Evolutionary conservation across 2,888 invertebrate genomes (phyloP), one percentile per base, ranked within the genome.

Genomic region (Omphaloscelis lunosa): DNA sequence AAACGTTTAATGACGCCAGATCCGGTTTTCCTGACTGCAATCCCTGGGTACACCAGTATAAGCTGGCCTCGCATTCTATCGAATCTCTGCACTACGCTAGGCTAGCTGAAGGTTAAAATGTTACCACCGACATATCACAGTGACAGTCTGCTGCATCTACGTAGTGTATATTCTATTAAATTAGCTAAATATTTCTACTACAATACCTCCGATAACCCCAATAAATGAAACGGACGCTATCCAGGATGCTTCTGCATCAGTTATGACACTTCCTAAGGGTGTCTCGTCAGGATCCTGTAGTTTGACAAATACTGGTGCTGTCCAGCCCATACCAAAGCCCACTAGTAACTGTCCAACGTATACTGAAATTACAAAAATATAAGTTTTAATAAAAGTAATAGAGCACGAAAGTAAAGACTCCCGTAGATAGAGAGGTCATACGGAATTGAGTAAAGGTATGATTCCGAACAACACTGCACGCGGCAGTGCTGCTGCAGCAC

Each of bases 231-330:
- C 5, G 5, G 77, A 82, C 1, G 20, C 77, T 2, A 82, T 15
- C 82, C 73, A 77, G 0, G 82, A 68, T 12, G 68, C 48, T 62
- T 82, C 67, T 4, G 9, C 74, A 3, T 72, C 82, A 34, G 74
- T 82, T 2, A 82, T n/a, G 1, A 29, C 41, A 15, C 29, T 53
- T 0, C 41, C 82, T 7, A 82, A 68, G 29, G 82, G 82, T 2
- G 82, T 65, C 48, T 74, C 6, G 0, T 82, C 74, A n/a, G 68
- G 61, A 20, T 82, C 51, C 41, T 58, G 68, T 15, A 82, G 56
- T 17, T 59, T 74, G 7, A 59, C 12, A 9, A 11, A 51, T 69
- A 74, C 61, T 23, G 82, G 82, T 0, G 77, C 82, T 17, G 77
- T 27, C 82, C 82, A 82, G 2, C 73, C 82, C 29, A 67, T 23